phyloP scores from a whole-genome alignment of 30 jellyfish, hydroid and myxozoan genomes.

The Aurelia aurita region DNA sequence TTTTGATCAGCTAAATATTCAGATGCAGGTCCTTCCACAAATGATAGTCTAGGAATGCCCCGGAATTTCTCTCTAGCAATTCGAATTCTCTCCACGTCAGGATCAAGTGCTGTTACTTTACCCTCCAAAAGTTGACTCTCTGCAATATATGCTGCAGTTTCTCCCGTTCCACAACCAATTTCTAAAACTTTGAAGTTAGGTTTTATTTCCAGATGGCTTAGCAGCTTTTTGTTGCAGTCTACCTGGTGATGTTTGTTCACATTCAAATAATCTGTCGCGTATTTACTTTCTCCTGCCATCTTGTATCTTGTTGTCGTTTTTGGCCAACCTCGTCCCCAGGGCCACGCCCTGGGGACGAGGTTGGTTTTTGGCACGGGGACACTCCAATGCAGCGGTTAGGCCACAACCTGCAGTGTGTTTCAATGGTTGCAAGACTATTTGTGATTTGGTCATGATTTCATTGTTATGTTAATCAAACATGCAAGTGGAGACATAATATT shows the following conservation, averaged over 20 bases:
- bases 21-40: not conserved
- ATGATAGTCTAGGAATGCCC: not conserved
- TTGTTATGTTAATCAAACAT: no score
- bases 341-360: no score
- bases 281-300: not conserved
- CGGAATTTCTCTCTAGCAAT: no score
- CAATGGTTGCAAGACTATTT: no score
- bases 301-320: not conserved
- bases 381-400: no score
- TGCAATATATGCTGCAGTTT: not conserved
- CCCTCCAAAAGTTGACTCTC: not conserved
- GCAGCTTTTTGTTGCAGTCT: not conserved
- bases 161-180: conserved; percentile 8
- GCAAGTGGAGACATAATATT: no score
- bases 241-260: not conserved
- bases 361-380: no score
- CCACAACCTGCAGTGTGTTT: no score
- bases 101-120: no score
- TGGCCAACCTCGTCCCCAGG: no score
- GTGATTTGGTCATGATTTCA: no score
- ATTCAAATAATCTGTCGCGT: not conserved
- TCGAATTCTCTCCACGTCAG: no score
- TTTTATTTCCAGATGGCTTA: not conserved
- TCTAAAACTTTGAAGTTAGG: not conserved
- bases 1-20: not conserved